These are phyloP conservation scores for Darevskia nairensis DNA, from an alignment of 2,797 vertebrate species.

Conservation along the genomic window DNA sequence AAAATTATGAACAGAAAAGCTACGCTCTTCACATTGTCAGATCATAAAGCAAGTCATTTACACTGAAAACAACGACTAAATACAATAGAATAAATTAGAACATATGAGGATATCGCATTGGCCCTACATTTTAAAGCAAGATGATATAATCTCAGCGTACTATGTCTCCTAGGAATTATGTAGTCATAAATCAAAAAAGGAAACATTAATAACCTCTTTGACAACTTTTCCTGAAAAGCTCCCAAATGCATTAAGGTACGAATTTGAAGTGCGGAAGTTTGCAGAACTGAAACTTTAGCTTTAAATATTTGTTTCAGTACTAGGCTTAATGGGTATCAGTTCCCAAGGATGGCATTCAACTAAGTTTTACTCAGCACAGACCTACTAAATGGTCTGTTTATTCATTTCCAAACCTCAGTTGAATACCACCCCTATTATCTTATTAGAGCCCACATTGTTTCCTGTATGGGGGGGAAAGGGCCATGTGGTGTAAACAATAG, in stretches of 20 bases:
- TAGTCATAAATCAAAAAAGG: conserved; percentile 18
- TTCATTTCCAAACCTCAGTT: too few species aligned
- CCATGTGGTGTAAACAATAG: not conserved
- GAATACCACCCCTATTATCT: too few species aligned
- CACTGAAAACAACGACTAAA: not conserved
- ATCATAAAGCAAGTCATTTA: conserved; percentile 3
- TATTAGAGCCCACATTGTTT: too few species aligned
- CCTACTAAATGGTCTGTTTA: too few species aligned
- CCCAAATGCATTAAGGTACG: conserved; percentile 22
- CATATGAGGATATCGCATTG: not conserved
- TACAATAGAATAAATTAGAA: conserved; percentile 2
- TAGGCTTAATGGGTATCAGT: not conserved
- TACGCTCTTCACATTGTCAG: not conserved
- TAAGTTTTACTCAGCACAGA: too few species aligned
- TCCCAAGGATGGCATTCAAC: not conserved
- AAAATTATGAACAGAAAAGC: not conserved
- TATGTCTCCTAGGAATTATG: not conserved
- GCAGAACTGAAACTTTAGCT: not conserved
- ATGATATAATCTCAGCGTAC: conserved; percentile 1
- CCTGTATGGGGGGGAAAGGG: too few species aligned
- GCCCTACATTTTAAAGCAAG: conserved; percentile 15
- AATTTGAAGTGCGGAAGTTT: conserved; percentile 14
- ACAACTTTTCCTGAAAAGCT: conserved; percentile 19
- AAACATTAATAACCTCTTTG: conserved; percentile 31
- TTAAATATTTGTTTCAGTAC: conserved; percentile 8